Conservation (phyloP, 1,140 invertebrate genomes). For the Drosophila miranda region DNA sequence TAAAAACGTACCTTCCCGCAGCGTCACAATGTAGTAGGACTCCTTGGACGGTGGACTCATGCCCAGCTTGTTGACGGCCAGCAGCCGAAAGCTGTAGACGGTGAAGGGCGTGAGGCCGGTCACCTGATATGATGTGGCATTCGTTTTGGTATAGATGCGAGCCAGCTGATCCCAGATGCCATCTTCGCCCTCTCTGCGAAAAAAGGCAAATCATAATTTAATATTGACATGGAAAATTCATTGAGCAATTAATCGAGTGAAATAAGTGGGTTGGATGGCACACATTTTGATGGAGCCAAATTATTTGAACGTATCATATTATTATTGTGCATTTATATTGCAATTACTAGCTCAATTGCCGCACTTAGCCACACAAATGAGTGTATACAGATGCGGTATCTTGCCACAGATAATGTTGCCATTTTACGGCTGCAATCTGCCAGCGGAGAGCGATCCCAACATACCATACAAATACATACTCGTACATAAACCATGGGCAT, state of each 20-base stretch:
- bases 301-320: slow-evolving; percentile 48
- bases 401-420: slow-evolving; percentile 28
- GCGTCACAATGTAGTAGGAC: slow-evolving; percentile 90
- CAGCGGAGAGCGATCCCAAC: slow-evolving; percentile 21
- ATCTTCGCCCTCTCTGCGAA: slow-evolving; percentile 86
- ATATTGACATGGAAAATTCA: slow-evolving; percentile 38
- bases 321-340: slow-evolving; percentile 52
- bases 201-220: neutral
- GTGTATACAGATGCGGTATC: neutral
- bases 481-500: slow-evolving; percentile 33
- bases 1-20: slow-evolving; percentile 86
- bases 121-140: slow-evolving; percentile 87
- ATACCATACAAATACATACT: slow-evolving; percentile 8
- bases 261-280: slow-evolving; percentile 27
- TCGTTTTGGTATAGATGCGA: slow-evolving; percentile 86
- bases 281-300: slow-evolving; percentile 45
- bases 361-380: neutral
- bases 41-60: slow-evolving; percentile 87
- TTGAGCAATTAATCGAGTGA: slow-evolving; percentile 47
- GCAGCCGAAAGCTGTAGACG: slow-evolving; percentile 89
- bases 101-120: slow-evolving; percentile 87
- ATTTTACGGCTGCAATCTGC: slow-evolving; percentile 39
- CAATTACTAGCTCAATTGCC: slow-evolving; percentile 46
- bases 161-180: slow-evolving; percentile 86
- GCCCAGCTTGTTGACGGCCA: slow-evolving; percentile 89